Base-by-base conservation (phyloP, 2,113 vertebrate genomes). In the Sylvilagus bachmani region DNA sequence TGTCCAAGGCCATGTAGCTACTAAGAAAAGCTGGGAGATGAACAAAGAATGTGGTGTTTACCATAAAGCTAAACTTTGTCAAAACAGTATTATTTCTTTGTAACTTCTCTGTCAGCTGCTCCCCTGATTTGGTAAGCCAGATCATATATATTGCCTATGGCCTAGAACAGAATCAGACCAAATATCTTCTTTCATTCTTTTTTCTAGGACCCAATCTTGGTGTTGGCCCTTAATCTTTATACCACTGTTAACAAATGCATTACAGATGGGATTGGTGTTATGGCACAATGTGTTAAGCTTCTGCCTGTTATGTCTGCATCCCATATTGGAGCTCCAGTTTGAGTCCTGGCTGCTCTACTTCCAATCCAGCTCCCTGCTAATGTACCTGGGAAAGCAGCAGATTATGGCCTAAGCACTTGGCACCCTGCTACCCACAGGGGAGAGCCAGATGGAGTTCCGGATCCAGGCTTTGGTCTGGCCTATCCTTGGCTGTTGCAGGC, bases 11-110 rank as follows among this genome's bases (percentile, higher is more conserved):
- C 31, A 58, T 11, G 70, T 82, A 78, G 19, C n/a, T 90, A 95
- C 51, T 38, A 87, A 90, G 27, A 6, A 66, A 7, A 38, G 11
- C 25, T 92, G 70, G 49, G 70, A 77, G 58, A 38, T 75, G 21
- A 90, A n/a, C 10, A 89, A 94, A 94, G 31, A 87, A 44, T 55
- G 19, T 79, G n/a, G 78, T 85, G 3, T 64, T 90, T 71, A 80
- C 17, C 4, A 24, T 58, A 69, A 92, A 24, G n/a, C 6, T 71
- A 16, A 55, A 88, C 25, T 94, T 21, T 55, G 4, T 85, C 75
- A 70, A 29, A 38, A 24, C 4, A 71, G 21, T 89, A 55, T 61
- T 67, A 29, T 16, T 55, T 10, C 70, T 77, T 77, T 95, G 12
- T 55, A 86, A 64, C 11, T 7, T 11, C 3, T 92, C n/a, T 89